Evolutionary conservation across 2,888 invertebrate genomes (phyloP).

Genomic region (Amorpha juglandis): DNA sequence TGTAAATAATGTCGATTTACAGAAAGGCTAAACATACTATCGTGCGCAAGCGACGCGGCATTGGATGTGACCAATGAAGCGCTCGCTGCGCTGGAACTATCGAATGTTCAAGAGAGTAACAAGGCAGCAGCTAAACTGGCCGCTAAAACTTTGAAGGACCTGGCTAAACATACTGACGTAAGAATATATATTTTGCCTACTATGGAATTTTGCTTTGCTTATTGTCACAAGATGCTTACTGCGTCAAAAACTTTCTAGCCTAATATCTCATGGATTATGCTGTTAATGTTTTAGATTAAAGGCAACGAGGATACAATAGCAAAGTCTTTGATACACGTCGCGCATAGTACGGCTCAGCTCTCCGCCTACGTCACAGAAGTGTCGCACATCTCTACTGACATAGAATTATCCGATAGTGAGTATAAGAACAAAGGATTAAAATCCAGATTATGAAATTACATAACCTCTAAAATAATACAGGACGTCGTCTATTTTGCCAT

Average conservation of each 20-base stretch:
- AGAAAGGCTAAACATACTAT: slow-evolving; percentile 53
- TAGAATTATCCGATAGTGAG: slow-evolving; percentile 71
- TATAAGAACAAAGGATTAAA: slow-evolving; percentile 27
- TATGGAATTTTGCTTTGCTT: no score
- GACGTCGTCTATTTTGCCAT: no score
- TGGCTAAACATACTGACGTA: slow-evolving; percentile 59
- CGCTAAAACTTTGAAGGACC: slow-evolving; percentile 60
- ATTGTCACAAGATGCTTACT: no score
- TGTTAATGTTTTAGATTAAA: slow-evolving; percentile 49
- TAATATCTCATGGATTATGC: background rate
- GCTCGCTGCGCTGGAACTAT: slow-evolving; percentile 61
- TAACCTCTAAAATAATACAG: no score
- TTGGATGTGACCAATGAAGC: slow-evolving; percentile 64
- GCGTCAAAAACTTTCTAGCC: no score
- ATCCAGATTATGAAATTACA: background rate
- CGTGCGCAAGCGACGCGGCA: slow-evolving; percentile 63
- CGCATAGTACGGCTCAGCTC: slow-evolving; percentile 73
- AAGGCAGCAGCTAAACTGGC: slow-evolving; percentile 63
- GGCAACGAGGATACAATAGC: slow-evolving; percentile 70
- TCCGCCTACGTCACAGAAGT: slow-evolving; percentile 69
- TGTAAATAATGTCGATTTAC: background rate
- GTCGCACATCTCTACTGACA: slow-evolving; percentile 63
- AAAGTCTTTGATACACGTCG: slow-evolving; percentile 61
- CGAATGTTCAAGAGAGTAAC: slow-evolving; percentile 58
- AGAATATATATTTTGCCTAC: slow-evolving; percentile 10